Evolutionary conservation across 2,888 invertebrate genomes (phyloP), one percentile per base, ranked within the genome.

Genomic region (Agonum fuliginosum): DNA sequence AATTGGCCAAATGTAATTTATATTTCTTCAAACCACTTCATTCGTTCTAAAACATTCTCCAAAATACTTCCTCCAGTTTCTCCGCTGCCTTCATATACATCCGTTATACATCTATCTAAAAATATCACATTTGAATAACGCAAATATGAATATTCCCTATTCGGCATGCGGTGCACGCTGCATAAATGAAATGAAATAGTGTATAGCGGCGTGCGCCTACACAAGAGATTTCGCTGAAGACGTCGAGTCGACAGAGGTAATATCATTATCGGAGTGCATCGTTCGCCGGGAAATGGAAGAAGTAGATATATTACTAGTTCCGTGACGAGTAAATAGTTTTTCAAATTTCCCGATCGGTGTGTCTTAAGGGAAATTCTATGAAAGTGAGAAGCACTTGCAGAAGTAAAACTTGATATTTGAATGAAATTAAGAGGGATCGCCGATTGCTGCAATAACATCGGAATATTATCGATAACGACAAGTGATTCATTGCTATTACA

Each of bases 201-300:
- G 8, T 48, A 48, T 48, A 48, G 17, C 20, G 4, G 6, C 10
- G 17, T 4, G 19, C 8, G 2, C 8, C 20, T 48, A 4, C 20
- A 8, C 2, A 19, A 20, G 20, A 48, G 20, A 48, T 48, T 19
- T 46, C 19, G 46, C 19, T 19, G 46, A 46, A 19, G 48, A 19
- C 48, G 17, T 48, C 48, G 48, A 10, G 17, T 22, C n/a, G 54
- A 22, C 6, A 24, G 24, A 22, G 54, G 67, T 41, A 67, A 67
- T 67, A 37, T 67, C 67, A 67, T 67, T 67, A 67, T 67, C 41
- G 12, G 22, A 67, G 67, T 67, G 67, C 67, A 67, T 67, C 67
- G 41, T 54, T 1, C 24, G 54, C 6, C 10, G 12, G 20, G 41
- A 41, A 51, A 71, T 27, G 51, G 12, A 3, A 43, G 43, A 43